Percentiles rank a stretch among this genome's conserved stretches.
Evolutionary conservation across 2,797 vertebrate genomes (phyloP).

Genomic region (Corythornis leucogaster): DNA sequence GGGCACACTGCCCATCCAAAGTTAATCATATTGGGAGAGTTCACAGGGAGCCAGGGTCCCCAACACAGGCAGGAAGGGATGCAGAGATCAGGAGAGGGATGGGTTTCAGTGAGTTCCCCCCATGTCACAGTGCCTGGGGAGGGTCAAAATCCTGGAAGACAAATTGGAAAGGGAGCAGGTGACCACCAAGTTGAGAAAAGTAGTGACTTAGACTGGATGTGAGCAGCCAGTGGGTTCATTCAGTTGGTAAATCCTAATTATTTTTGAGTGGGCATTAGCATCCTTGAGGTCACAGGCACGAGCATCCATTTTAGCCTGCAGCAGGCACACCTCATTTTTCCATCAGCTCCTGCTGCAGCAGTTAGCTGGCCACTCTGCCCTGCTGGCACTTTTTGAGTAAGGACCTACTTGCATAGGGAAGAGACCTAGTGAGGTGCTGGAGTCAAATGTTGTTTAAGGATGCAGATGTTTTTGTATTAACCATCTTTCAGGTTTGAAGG

Average conservation of each 20-base stretch:
- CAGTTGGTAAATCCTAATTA: not conserved
- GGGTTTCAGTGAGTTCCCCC: not conserved
- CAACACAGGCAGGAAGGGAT: accelerated
- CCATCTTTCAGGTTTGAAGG: not conserved
- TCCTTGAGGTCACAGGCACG: not conserved
- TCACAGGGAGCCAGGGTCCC: not conserved
- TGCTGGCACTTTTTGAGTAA: not conserved
- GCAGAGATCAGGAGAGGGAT: not conserved
- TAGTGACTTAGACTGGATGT: not conserved
- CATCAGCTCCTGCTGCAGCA: not conserved
- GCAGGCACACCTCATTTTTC: not conserved
- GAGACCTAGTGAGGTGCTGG: not conserved
- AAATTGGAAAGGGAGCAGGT: not conserved
- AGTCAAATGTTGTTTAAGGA: not conserved
- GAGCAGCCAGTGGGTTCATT: not conserved
- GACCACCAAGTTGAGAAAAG: not conserved
- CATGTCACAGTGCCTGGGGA: accelerated
- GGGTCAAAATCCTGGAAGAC: not conserved
- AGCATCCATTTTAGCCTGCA: not conserved
- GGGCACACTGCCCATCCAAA: not conserved
- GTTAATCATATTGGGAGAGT: not conserved
- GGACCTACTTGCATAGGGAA: not conserved
- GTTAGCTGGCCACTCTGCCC: not conserved
- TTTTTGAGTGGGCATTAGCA: not conserved
- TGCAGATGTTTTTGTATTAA: not conserved